Evolutionary conservation across 2,113 vertebrate species (phyloP).

Genomic region (Marmota flaviventris): DNA sequence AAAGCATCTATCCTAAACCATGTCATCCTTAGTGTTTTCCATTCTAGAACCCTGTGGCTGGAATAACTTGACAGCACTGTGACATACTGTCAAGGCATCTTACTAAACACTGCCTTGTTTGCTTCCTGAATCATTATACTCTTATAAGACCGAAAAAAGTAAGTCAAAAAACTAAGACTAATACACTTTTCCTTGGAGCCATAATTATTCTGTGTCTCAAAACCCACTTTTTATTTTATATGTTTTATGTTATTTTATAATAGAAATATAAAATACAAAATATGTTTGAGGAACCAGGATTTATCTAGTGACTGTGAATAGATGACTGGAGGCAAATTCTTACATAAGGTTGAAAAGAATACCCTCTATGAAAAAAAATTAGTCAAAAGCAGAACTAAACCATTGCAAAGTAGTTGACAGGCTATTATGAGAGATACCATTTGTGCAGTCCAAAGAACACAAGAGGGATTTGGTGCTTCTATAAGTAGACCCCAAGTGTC

Average conservation of each 20-base stretch:
- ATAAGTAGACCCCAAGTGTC: too few species aligned
- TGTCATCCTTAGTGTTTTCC: not conserved
- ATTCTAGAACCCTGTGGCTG: not conserved
- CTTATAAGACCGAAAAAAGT: conserved; percentile 66
- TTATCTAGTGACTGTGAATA: not conserved
- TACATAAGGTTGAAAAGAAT: not conserved
- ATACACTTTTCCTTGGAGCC: not conserved
- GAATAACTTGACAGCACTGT: not conserved
- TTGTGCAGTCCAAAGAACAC: not conserved
- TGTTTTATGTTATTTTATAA: not conserved
- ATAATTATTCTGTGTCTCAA: conserved; percentile 32
- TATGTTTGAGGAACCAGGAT: not conserved
- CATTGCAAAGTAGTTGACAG: not conserved
- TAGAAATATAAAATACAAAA: too few species aligned
- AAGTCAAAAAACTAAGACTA: not conserved
- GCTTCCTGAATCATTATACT: conserved; percentile 82
- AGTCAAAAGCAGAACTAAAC: not conserved
- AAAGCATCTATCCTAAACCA: not conserved
- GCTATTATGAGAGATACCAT: not conserved
- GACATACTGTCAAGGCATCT: conserved; percentile 32
- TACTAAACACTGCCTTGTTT: conserved; percentile 82
- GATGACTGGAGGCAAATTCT: not conserved
- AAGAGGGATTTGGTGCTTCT: not conserved
- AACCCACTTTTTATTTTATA: not conserved
- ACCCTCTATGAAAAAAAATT: not conserved